Base-by-base conservation (phyloP, 2,797 vertebrate genomes). In the Syngnathus acus region DNA sequence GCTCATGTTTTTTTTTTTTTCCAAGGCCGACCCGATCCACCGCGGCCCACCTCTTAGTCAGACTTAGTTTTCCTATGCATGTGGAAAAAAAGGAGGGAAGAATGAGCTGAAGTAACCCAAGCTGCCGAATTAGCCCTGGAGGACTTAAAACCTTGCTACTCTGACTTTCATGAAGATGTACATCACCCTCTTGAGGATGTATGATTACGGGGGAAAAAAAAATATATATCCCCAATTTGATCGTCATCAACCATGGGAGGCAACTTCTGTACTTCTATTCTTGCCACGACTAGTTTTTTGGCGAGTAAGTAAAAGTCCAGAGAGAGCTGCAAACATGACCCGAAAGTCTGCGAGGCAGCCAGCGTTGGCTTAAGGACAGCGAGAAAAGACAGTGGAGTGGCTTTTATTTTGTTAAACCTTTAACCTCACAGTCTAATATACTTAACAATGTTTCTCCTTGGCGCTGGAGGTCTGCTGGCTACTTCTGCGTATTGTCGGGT, bases 91-190 rank as follows among this genome's bases (percentile, higher is more conserved):
- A 61, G 70, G 71, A 77, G 77, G 78, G 72, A 71, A 77, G 81
- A 84, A 82, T 84, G 80, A 89, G 80, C 59, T 55, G 78, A 81
- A 72, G 89, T 89, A 90, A 90, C 82, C 69, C 72, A 77, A 90
- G 82, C 77, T 81, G 73, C 73, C 64, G 66, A 88, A 85, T 87
- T 90, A 87, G 88, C 84, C 87, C 65, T 50, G 59, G 39, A 61
- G 59, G 38, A 61, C 59, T 9, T 13, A 61, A 61, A 60, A 43
- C 75, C 73, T 70, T 73, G 67, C 80, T 71, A 74, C 72, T 74
- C 77, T 77, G 77, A 68, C 68, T 77, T 54, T 54, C 21, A 26
- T 26, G 21, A 54, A 54, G 9, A 23, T 32, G 32, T 32, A 32
- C 32, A 32, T 32, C 32, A 32, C 32, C 32, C 32, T 32, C 32